Percentiles rank a stretch among this genome's conserved stretches.
These are phyloP conservation scores for Apis cerana DNA, from an alignment of 1,140 invertebrate species.

Conservation along the genomic window DNA sequence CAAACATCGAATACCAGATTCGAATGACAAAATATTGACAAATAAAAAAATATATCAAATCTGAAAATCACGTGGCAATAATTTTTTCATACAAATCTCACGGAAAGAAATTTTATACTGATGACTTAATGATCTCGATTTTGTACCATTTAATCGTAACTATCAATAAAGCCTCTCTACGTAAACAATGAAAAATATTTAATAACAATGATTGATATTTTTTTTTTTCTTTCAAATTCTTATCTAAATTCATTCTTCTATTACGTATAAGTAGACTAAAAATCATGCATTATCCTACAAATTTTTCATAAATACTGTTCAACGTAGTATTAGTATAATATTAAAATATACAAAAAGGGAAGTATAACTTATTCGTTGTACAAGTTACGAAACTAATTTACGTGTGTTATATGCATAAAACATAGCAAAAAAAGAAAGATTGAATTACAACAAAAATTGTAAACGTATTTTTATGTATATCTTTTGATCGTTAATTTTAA, in stretches of 20 bases:
- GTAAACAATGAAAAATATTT: constrained; percentile 28
- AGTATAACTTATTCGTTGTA: constrained; percentile 43
- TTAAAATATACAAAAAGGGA: not conserved
- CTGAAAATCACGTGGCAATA: constrained; percentile 5
- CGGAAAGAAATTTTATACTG: not conserved
- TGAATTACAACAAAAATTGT: not conserved
- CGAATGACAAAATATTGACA: constrained; percentile 7
- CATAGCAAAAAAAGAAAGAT: not conserved
- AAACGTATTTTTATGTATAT: not conserved
- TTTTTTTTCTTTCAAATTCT: not conserved
- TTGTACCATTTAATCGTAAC: constrained; percentile 15
- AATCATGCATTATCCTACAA: constrained; percentile 36
- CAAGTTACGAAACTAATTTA: not conserved
- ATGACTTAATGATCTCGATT: not conserved
- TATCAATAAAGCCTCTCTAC: constrained; percentile 28
- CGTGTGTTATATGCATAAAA: not conserved
- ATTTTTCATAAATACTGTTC: constrained; percentile 39
- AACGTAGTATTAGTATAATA: constrained; percentile 9
- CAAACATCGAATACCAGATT: constrained; percentile 40
- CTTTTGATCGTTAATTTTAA: not conserved
- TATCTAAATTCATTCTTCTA: not conserved
- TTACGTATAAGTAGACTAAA: constrained; percentile 12
- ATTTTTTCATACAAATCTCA: not conserved
- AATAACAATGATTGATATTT: constrained; percentile 31
- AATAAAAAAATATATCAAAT: constrained; percentile 40